Evolutionary conservation across 92 coral and sea anemone genomes (phyloP), one percentile per base, ranked within the genome.

Genomic region (Epizoanthus stellaris): DNA sequence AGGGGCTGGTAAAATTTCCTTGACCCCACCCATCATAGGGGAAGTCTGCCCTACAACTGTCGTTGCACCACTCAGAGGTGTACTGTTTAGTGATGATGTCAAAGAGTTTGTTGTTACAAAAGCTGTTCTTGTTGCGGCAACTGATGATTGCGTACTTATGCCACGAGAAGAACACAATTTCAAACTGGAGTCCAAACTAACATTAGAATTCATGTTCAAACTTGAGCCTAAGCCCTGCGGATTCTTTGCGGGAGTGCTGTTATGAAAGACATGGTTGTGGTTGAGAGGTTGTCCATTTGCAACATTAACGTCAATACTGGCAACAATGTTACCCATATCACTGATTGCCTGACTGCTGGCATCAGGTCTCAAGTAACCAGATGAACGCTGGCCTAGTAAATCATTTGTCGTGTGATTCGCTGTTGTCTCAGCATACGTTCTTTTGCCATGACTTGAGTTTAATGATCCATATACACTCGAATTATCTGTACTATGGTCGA

Each of bases 271-370:
- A 67, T 91, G 92, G n/a, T 87, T 88, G 40, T 85, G 82, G 66
- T 77, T 85, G 7, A 93, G 63, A 47, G 92, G 89, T 66, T 93
- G 94, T 85, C 93, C 95, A 67, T 88, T 90, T 2, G 96, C 87
- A 67, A 93, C 94, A 63, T 93, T 93, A 15, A 91, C 88, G 67
- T 94, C 98, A 47, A 94, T 94, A 80, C 89, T 94, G 16, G 98
- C 98, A 63, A 94, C 91, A 82, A 94, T 94, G 57, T 92, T 92
- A 21, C 98, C 98, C 93, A 94, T 94, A 42, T 94, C 98, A 70
- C 95, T 94, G 6, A 94, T 92, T 15, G 98, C 98, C 80, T 94
- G 98, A 88, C 95, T 92, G 58, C 98, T 94, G 6, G 95, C 95
- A 70, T 94, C 98, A 82, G 97, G 97, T 75, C 90, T 88, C 25